Base-by-base conservation (phyloP, 2,888 invertebrate genomes). In the Diarsia dahlii region DNA sequence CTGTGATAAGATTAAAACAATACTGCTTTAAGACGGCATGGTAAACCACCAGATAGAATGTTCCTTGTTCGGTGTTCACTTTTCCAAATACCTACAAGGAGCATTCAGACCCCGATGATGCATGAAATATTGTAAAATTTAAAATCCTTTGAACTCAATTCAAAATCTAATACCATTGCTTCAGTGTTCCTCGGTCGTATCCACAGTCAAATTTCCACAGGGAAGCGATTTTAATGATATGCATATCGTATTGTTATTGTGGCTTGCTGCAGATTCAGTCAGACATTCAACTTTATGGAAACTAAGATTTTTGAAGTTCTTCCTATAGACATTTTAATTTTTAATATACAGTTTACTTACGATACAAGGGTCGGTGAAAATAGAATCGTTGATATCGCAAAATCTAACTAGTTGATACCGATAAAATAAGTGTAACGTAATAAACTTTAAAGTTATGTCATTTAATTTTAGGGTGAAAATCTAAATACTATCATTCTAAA, bases 151-250 rank as follows among this genome's bases (percentile, higher is more conserved):
- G n/a, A 34, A n/a, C 9, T 50, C 50, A 45, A 34, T 56, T 56
- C 15, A 13, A 56, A 72, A 54, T 20, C 46, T 9, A 23, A 39
- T 52, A 39, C 46, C n/a, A 56, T 34, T 54, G 10, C 39, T 28
- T 60, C 39, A 60, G 34, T 3, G 23, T 34, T 46, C 28, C 12
- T 9, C 6, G 8, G 18, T 28, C 45, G 13, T n/a, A 39, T 39
- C n/a, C 13, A n/a, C 45, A 10, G 28, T 6, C 9, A 56, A 1
- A 23, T 34, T 56, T 56, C 12, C 48, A 28, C 0, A 34, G 3
- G 12, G 3, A 68, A 28, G 2, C 28, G 12, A 56, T 72, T 71
- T 71, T 56, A 71, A 72, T 39, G 56, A 48, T 58, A 0, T 12
- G n/a, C 48, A 2, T 56, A 72, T 56, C 13, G 15, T 3, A 34